Percentiles rank a stretch among this genome's conserved stretches.
Conservation (phyloP, 2,888 invertebrate species). For the Amphipyra berbera region DNA sequence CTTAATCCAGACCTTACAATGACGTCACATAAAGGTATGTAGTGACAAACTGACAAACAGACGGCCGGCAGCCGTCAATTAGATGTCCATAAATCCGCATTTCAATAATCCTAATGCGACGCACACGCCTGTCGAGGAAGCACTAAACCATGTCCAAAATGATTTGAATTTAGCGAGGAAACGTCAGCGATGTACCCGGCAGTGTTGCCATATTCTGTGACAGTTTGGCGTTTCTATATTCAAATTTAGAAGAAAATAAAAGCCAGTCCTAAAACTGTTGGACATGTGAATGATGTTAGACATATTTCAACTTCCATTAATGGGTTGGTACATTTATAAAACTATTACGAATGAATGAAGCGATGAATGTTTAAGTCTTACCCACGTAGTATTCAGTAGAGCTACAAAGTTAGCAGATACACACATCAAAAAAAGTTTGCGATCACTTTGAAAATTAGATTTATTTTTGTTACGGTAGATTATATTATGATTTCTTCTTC, state of each 20-base stretch:
- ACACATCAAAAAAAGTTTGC: too few relatives aligned
- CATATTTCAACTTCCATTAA: constrained; percentile 24
- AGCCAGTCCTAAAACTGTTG: constrained; percentile 26
- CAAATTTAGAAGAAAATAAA: constrained; percentile 28
- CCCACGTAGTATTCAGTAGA: too few relatives aligned
- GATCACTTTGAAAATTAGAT: too few relatives aligned
- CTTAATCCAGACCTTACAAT: constrained; percentile 38
- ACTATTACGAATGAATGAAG: constrained; percentile 11
- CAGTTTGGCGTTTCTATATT: constrained; percentile 33
- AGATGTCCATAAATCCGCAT: constrained; percentile 58
- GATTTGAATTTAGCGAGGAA: constrained; percentile 72
- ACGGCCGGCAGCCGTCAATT: constrained; percentile 56
- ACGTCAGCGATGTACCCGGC: constrained; percentile 62
- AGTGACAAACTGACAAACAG: constrained; percentile 35
- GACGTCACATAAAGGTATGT: constrained; percentile 55
- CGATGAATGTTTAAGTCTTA: too few relatives aligned
- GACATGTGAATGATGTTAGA: constrained; percentile 31
- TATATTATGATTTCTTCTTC: too few relatives aligned
- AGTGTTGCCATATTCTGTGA: constrained; percentile 52
- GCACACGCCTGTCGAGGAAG: constrained; percentile 66
- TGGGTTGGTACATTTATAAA: constrained; percentile 8
- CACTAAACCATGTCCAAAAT: constrained; percentile 65
- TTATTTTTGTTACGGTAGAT: too few relatives aligned
- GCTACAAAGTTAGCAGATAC: too few relatives aligned
- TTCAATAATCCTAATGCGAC: constrained; percentile 59